Conservation (phyloP, 1,140 invertebrate species). For the Anoplolepis gracilipes region DNA sequence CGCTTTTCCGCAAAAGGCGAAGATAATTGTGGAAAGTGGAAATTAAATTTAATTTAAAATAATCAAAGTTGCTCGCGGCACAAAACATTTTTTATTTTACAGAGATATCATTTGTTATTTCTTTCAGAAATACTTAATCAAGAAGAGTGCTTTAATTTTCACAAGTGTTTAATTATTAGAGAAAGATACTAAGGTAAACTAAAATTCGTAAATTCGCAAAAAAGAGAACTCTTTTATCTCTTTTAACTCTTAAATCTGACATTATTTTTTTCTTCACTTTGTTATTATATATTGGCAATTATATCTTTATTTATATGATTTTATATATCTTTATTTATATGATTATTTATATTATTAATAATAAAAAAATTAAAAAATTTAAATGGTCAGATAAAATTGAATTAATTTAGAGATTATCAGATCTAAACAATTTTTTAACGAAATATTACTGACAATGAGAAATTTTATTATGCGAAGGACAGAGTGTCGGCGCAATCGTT, state of each 20-base stretch:
- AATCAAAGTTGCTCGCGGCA: background rate
- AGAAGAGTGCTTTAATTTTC: background rate
- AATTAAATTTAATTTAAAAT: slow-evolving; percentile 33
- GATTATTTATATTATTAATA: too few relatives aligned
- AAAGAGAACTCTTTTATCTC: too few relatives aligned
- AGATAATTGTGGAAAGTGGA: slow-evolving; percentile 19
- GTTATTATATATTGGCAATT: background rate
- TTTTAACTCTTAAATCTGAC: background rate
- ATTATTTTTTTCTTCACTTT: background rate
- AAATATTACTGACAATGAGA: background rate
- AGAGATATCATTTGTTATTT: background rate
- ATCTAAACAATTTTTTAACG: background rate
- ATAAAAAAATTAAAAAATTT: too few relatives aligned
- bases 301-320: too few relatives aligned
- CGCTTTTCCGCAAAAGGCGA: background rate
- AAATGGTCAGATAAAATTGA: too few relatives aligned
- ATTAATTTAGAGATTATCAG: background rate
- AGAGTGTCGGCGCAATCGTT: background rate
- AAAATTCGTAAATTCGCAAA: background rate
- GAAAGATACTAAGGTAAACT: background rate
- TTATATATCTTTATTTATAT: background rate
- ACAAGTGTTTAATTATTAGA: background rate
- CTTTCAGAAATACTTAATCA: background rate
- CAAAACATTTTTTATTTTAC: background rate
- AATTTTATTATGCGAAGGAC: background rate